Percentiles rank a stretch among this genome's conserved stretches.
Evolutionary conservation across 2,113 vertebrate species (phyloP).

Genomic region (Laterallus jamaicensis): DNA sequence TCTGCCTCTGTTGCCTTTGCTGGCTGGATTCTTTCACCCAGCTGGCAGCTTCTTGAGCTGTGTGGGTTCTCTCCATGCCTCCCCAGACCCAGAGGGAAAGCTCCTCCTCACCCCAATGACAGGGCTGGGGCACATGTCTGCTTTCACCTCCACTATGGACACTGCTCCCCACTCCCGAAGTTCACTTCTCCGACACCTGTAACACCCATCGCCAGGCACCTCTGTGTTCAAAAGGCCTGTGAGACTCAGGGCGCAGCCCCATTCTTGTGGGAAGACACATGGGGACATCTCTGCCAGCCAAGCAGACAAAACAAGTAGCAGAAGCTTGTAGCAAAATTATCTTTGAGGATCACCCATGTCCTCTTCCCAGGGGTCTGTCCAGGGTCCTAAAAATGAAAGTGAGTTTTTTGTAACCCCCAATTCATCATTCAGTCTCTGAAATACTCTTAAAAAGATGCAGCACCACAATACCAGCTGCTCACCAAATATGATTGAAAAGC

Average conservation of each 20-base stretch:
- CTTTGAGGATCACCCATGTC: background rate
- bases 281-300: fast-evolving
- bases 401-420: background rate
- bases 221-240: background rate
- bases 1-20: background rate
- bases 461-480: background rate
- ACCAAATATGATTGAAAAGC: background rate
- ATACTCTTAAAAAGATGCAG: background rate
- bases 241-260: fast-evolving
- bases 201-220: background rate
- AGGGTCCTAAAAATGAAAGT: background rate
- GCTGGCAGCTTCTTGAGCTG: background rate
- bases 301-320: background rate
- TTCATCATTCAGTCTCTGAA: background rate
- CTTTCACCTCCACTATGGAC: background rate
- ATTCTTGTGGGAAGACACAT: background rate
- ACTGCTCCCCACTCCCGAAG: fast-evolving
- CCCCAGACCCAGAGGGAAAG: fast-evolving
- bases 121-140: fast-evolving
- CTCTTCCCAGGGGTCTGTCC: background rate
- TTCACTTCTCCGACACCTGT: background rate
- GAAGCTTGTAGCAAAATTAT: background rate
- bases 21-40: background rate
- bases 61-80: fast-evolving
- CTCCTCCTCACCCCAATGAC: fast-evolving